Percentiles rank a stretch among this genome's conserved stretches.
phyloP scores from a whole-genome alignment of 1,140 invertebrate species.

The Bombus confusus region DNA sequence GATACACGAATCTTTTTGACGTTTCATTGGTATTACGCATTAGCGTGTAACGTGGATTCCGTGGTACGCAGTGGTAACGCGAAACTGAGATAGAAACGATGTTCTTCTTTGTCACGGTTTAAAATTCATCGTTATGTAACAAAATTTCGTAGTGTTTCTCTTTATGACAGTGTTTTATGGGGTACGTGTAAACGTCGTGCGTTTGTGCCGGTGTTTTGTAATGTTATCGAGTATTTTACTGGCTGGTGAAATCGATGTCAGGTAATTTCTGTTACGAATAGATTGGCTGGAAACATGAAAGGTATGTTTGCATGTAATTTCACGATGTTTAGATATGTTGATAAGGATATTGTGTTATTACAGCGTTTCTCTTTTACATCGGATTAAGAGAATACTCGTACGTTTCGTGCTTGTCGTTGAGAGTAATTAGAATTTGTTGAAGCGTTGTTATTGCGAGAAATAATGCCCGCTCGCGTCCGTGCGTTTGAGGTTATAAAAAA shows the following conservation, averaged over 20 bases:
- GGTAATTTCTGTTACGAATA: neutral
- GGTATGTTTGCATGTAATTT: neutral
- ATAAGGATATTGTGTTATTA: neutral
- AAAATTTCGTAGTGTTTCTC: neutral
- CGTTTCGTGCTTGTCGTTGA: neutral
- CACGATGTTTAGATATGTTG: constrained; percentile 2
- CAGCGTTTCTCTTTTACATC: neutral
- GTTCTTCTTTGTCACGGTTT: neutral
- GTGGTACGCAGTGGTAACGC: no score
- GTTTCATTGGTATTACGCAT: neutral
- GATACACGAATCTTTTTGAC: neutral
- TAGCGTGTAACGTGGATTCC: neutral
- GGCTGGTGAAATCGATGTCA: neutral
- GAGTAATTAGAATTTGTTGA: neutral
- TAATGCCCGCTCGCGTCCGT: neutral
- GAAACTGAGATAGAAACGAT: no score
- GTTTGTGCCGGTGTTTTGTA: neutral
- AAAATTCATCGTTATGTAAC: neutral
- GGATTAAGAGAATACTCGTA: neutral
- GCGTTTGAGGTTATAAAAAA: neutral
- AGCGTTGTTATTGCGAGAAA: neutral
- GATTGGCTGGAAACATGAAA: neutral
- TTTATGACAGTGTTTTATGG: neutral
- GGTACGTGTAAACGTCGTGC: neutral
- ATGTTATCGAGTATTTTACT: neutral